Conservation (phyloP, 2,113 vertebrate species). For the Tylochromis polylepis region DNA sequence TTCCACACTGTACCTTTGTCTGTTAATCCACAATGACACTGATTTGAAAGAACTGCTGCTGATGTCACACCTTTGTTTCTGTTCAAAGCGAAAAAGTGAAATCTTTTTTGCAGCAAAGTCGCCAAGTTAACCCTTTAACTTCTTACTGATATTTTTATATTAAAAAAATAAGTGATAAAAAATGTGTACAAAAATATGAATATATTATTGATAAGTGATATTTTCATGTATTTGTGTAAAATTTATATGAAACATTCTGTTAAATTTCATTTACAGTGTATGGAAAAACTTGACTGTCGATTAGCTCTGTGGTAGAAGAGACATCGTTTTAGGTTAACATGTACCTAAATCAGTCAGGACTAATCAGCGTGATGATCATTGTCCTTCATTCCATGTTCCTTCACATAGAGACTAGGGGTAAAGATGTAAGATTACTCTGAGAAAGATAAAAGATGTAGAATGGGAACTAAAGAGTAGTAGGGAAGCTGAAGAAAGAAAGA, state of each 20-base stretch:
- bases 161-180: background rate
- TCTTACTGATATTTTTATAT: background rate
- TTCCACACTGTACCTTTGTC: background rate
- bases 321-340: background rate
- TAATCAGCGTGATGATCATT: background rate
- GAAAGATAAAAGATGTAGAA: background rate
- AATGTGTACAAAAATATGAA: background rate
- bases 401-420: background rate
- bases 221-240: background rate
- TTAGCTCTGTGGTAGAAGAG: background rate
- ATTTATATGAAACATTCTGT: background rate
- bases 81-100: background rate
- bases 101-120: background rate
- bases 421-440: background rate
- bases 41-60: background rate
- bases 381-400: background rate
- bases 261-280: background rate
- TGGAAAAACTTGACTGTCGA: background rate
- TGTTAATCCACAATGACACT: background rate
- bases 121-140: background rate
- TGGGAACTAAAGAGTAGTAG: background rate
- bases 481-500: background rate
- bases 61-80: background rate
- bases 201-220: background rate
- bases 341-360: background rate